Percentiles rank a stretch among this genome's conserved stretches.
These are phyloP conservation scores for Limanda limanda DNA, from an alignment of 2,113 vertebrate species.

Conservation along the genomic window DNA sequence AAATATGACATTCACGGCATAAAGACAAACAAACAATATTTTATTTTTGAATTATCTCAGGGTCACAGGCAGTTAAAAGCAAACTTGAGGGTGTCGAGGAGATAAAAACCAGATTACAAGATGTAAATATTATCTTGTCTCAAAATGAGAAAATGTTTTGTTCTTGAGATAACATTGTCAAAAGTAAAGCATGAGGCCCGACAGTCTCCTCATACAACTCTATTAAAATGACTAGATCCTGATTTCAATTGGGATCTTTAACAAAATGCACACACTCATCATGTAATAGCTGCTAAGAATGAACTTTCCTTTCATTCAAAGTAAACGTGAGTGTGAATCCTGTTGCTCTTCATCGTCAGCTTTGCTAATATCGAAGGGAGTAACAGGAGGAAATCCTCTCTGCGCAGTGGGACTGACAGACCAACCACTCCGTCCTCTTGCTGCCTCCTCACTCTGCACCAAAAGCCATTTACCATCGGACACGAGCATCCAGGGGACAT, in stretches of 20 bases:
- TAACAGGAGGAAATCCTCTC: background rate
- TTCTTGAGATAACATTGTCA: too few relatives aligned
- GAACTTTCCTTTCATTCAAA: background rate
- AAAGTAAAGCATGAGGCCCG: too few relatives aligned
- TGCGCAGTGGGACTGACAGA: background rate
- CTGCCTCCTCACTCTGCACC: conserved; percentile 3
- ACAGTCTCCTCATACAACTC: too few relatives aligned
- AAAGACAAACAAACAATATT: conserved; percentile 9
- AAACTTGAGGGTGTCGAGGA: conserved; percentile 20
- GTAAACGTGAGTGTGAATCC: background rate
- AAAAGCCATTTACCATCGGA: conserved; percentile 49
- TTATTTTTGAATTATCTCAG: conserved; percentile 13
- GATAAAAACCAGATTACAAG: conserved; percentile 51
- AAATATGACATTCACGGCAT: background rate
- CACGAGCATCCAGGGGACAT: conserved; percentile 39
- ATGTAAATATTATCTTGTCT: background rate
- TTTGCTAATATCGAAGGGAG: background rate
- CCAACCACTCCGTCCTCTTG: conserved; percentile 10
- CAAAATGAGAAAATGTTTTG: too few relatives aligned
- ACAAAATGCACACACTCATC: too few relatives aligned
- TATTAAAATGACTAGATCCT: too few relatives aligned
- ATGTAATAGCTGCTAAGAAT: background rate
- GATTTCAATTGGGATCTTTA: too few relatives aligned
- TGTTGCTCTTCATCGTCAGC: background rate
- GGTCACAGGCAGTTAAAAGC: conserved; percentile 24